phyloP scores from a whole-genome alignment of 1,140 invertebrate genomes.

The Drosophila teissieri region DNA sequence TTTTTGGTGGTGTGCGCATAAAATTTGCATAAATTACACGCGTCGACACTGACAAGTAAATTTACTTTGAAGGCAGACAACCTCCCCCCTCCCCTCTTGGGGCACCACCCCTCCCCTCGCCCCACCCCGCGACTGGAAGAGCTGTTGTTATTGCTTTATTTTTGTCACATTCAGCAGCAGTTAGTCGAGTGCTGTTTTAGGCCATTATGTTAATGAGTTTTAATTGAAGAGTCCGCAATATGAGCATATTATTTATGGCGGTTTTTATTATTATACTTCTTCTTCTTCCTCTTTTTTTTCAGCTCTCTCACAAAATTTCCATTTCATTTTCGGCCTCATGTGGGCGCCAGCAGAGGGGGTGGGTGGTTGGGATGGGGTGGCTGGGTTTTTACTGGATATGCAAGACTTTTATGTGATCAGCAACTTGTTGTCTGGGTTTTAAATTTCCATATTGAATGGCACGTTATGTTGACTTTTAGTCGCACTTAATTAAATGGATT shows the following conservation, averaged over 20 bases:
- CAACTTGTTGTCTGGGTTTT: conserved; percentile 32
- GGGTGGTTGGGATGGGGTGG: not conserved
- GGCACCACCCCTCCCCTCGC: not conserved
- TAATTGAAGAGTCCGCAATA: conserved; percentile 61
- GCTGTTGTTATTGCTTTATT: conserved; percentile 32
- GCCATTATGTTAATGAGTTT: conserved; percentile 74
- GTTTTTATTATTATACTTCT: conserved; percentile 9
- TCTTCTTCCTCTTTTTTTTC: conserved; percentile 1
- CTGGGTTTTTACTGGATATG: no score
- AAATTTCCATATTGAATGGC: conserved; percentile 17
- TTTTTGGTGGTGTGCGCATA: conserved; percentile 71
- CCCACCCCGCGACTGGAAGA: no score
- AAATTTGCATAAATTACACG: conserved; percentile 79
- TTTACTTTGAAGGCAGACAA: conserved; percentile 34
- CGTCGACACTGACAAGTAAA: conserved; percentile 52
- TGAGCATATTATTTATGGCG: conserved; percentile 39
- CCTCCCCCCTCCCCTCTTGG: conserved; percentile 1
- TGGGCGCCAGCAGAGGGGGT: conserved; percentile 2
- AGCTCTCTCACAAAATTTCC: conserved; percentile 4
- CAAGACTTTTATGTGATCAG: conserved; percentile 15
- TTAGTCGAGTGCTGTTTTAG: conserved; percentile 45
- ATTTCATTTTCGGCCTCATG: conserved; percentile 24
- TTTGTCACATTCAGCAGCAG: conserved; percentile 31
- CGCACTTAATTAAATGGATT: not conserved
- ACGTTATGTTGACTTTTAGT: conserved; percentile 6